phyloP scores from a whole-genome alignment of 2,113 vertebrate species.

The Garra rufa region DNA sequence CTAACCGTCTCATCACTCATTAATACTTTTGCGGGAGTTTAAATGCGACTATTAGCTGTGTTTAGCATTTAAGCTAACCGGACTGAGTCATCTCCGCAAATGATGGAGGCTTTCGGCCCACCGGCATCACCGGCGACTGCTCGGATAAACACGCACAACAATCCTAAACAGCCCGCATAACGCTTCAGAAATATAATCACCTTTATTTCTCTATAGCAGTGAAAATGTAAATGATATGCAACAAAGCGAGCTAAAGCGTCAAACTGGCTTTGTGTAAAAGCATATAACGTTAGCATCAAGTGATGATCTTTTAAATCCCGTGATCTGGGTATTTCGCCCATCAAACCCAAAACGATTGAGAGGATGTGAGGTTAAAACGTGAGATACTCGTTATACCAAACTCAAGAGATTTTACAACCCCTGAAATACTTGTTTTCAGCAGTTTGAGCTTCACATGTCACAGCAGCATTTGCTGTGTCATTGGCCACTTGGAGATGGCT shows the following conservation, averaged over 20 bases:
- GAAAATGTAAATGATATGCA: not conserved
- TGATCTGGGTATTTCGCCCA: not conserved
- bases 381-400: not conserved
- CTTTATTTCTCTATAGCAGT: not conserved
- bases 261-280: not conserved
- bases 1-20: fast-evolving
- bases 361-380: not conserved
- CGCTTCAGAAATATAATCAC: not conserved
- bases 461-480: slow-evolving; percentile 81
- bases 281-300: not conserved
- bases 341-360: not conserved
- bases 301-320: not conserved
- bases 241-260: not conserved
- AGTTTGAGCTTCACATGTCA: not conserved
- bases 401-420: not conserved
- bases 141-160: not conserved
- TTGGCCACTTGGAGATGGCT: slow-evolving; percentile 58
- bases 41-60: slow-evolving; percentile 41
- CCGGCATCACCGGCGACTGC: slow-evolving; percentile 44
- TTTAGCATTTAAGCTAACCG: slow-evolving; percentile 12
- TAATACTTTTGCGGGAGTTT: not conserved
- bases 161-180: not conserved
- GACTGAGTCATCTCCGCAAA: slow-evolving; percentile 59
- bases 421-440: not conserved
- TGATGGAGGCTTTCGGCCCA: slow-evolving; percentile 54